Evolutionary conservation across 2,888 invertebrate genomes (phyloP).

Genomic region (Erannis defoliaria): DNA sequence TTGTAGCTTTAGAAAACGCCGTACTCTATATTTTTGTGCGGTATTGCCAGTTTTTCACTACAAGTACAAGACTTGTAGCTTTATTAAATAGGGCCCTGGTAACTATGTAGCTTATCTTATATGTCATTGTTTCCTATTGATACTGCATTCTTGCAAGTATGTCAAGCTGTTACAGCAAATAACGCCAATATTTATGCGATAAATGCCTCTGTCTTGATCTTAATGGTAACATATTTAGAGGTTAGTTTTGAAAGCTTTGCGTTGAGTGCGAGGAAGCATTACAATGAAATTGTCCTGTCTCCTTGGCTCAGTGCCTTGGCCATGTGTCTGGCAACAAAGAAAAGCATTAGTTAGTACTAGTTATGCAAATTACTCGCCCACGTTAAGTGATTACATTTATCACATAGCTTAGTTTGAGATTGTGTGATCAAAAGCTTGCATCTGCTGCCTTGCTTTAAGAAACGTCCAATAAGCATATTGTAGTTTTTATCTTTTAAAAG

Average conservation of each 20-base stretch:
- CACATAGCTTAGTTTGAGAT: neutral
- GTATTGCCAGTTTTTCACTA: no score
- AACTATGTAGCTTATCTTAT: conserved; percentile 33
- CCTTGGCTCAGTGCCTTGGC: conserved; percentile 74
- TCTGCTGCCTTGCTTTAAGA: neutral
- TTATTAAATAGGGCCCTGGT: no score
- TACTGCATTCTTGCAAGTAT: conserved; percentile 47
- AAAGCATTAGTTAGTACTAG: conserved; percentile 64
- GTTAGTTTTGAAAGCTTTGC: conserved; percentile 19
- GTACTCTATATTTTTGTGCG: no score
- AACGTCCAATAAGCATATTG: no score
- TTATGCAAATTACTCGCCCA: conserved; percentile 74
- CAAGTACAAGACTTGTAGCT: no score
- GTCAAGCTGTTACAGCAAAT: conserved; percentile 1
- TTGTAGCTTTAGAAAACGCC: no score
- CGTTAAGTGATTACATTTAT: conserved; percentile 33
- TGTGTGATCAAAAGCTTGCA: neutral
- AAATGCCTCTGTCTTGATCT: conserved; percentile 14
- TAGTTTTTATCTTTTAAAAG: no score
- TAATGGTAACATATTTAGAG: conserved; percentile 8
- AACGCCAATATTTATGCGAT: neutral
- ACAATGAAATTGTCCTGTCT: conserved; percentile 58
- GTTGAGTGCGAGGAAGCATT: conserved; percentile 56
- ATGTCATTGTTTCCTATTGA: conserved; percentile 51
- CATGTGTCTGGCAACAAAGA: conserved; percentile 74